Conservation (phyloP, 2,113 vertebrate genomes). For the Henicopernis longicauda region DNA sequence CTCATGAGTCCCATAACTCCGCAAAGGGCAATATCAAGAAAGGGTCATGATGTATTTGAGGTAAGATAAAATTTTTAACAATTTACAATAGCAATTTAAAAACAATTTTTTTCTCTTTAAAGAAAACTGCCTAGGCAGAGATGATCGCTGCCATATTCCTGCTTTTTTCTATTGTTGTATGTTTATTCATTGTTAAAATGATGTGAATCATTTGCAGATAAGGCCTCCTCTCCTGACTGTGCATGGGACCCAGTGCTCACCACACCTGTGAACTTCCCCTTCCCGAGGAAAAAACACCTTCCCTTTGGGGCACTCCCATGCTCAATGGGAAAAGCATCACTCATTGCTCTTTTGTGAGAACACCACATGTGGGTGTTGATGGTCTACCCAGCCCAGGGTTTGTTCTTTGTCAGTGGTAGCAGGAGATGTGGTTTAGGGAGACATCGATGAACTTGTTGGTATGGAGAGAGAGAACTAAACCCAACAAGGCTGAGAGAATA, state of each 20-base stretch:
- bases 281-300: background rate
- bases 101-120: background rate
- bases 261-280: background rate
- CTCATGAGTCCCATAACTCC: background rate
- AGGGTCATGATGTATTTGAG: background rate
- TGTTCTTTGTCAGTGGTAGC: background rate
- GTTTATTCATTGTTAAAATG: background rate
- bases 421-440: background rate
- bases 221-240: background rate
- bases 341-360: background rate
- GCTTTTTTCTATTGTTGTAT: background rate
- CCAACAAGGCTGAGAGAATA: background rate
- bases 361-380: accelerated
- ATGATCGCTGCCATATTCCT: background rate
- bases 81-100: background rate
- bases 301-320: background rate
- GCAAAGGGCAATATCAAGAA: background rate
- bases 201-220: background rate
- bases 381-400: background rate
- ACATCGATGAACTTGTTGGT: background rate
- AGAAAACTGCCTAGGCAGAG: background rate
- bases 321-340: background rate
- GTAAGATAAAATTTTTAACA: background rate
- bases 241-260: background rate
- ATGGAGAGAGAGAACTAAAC: background rate